Conservation (phyloP, 2,797 vertebrate species). For the Gymnothorax javanicus region DNA sequence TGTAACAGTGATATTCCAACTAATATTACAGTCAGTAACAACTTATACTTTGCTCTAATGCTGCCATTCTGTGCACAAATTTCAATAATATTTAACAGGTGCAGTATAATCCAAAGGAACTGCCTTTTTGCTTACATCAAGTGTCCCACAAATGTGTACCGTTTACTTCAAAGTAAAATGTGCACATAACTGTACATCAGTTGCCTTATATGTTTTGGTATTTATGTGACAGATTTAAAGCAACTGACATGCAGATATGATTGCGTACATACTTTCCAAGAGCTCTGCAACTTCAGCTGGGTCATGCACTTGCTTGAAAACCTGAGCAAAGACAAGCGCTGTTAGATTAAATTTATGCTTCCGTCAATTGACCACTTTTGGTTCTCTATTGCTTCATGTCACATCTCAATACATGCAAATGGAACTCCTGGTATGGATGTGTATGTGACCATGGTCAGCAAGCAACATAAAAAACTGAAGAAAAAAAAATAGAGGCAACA, state of each 20-base stretch:
- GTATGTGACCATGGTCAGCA: no score
- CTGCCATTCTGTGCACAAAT: neutral
- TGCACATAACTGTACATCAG: neutral
- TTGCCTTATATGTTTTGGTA: neutral
- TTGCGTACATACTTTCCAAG: constrained; percentile 71
- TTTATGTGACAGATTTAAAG: no score
- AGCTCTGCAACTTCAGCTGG: constrained; percentile 74
- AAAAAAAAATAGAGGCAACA: no score
- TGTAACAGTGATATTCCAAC: neutral
- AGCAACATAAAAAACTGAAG: no score
- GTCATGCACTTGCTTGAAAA: constrained; percentile 73
- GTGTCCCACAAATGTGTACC: neutral
- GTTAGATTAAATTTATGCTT: constrained; percentile 3
- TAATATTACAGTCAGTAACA: neutral
- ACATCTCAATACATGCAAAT: neutral
- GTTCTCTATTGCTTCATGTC: neutral
- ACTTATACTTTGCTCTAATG: neutral
- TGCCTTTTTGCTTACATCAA: neutral
- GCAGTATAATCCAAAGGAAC: neutral
- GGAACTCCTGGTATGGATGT: no score
- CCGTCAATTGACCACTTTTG: neutral
- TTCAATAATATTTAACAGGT: neutral
- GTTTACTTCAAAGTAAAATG: neutral
- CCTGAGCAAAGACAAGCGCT: constrained; percentile 56
- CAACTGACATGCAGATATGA: no score